A percentile compares a stretch with the other conserved stretches of the same genome.
Conservation (phyloP, 1,140 invertebrate genomes). For the Hyles euphorbiae region DNA sequence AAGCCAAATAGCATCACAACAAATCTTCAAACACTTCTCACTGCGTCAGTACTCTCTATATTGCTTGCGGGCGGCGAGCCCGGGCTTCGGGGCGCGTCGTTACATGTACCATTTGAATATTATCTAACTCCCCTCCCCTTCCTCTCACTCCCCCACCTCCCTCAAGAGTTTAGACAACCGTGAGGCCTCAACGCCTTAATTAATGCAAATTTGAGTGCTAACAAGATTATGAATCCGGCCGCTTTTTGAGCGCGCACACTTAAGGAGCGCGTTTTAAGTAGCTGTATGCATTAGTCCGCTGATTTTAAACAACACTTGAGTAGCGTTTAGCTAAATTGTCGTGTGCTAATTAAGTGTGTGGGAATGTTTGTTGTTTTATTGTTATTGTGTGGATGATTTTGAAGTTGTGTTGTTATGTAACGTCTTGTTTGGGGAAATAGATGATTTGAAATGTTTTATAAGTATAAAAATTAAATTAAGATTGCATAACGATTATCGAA, state of each 20-base stretch:
- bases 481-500: too few species aligned
- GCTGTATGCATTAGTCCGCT: slow-evolving; percentile 18
- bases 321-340: not conserved
- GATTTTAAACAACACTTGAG: slow-evolving; percentile 1
- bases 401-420: not conserved
- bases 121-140: slow-evolving; percentile 49
- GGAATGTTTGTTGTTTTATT: not conserved
- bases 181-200: slow-evolving; percentile 64
- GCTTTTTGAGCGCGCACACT: slow-evolving; percentile 61
- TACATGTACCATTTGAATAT: slow-evolving; percentile 76
- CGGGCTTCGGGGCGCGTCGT: slow-evolving; percentile 49
- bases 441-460: too few species aligned
- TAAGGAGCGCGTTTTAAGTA: slow-evolving; percentile 52
- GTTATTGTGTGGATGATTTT: not conserved
- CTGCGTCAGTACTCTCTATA: slow-evolving; percentile 50
- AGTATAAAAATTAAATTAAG: too few species aligned
- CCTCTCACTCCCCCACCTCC: slow-evolving; percentile 7
- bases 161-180: slow-evolving; percentile 52
- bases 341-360: not conserved
- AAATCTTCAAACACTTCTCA: slow-evolving; percentile 23
- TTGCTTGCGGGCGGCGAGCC: slow-evolving; percentile 62
- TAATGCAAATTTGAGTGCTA: slow-evolving; percentile 75
- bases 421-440: too few species aligned
- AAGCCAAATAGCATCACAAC: not conserved
- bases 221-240: slow-evolving; percentile 72